phyloP scores from a whole-genome alignment of 1,140 invertebrate genomes.

The Lordiphosa mommai region DNA sequence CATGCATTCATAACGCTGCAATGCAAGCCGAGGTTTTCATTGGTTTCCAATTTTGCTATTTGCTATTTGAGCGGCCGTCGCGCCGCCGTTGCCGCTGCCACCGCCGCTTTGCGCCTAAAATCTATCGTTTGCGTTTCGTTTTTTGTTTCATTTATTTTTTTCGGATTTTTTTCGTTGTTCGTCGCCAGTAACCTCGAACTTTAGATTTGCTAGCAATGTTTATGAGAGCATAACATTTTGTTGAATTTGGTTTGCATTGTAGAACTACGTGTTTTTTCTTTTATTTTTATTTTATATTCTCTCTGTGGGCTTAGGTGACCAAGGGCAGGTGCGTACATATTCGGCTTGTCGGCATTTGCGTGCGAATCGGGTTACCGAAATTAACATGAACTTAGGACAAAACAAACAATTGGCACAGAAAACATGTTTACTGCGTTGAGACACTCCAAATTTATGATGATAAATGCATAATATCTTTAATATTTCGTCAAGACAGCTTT shows the following conservation, averaged over 20 bases:
- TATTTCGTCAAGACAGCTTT: too few species aligned
- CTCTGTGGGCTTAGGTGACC: conserved; percentile 31
- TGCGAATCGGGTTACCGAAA: not conserved
- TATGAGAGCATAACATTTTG: conserved; percentile 73
- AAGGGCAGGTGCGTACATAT: conserved; percentile 13
- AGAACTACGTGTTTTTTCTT: conserved; percentile 47
- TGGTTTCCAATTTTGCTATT: conserved; percentile 72
- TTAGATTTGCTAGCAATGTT: conserved; percentile 75
- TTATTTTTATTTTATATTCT: conserved; percentile 29
- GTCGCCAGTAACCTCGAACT: conserved; percentile 71
- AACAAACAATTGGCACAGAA: too few species aligned
- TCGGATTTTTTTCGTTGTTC: conserved; percentile 32
- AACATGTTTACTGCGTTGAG: too few species aligned
- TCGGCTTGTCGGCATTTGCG: conserved; percentile 1
- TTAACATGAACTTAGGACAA: not conserved
- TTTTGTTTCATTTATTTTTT: conserved; percentile 41
- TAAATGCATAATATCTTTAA: too few species aligned
- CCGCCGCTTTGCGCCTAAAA: conserved; percentile 61
- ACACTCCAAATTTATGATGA: too few species aligned
- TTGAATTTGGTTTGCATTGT: conserved; percentile 27
- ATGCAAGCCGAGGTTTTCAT: conserved; percentile 68
- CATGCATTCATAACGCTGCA: conserved; percentile 68
- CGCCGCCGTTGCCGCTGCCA: conserved; percentile 1
- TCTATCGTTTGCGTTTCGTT: conserved; percentile 50
- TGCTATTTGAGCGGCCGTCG: conserved; percentile 61